These are phyloP conservation scores for Lathronympha strigana DNA, from an alignment of 2,888 invertebrate species.

Conservation along the genomic window DNA sequence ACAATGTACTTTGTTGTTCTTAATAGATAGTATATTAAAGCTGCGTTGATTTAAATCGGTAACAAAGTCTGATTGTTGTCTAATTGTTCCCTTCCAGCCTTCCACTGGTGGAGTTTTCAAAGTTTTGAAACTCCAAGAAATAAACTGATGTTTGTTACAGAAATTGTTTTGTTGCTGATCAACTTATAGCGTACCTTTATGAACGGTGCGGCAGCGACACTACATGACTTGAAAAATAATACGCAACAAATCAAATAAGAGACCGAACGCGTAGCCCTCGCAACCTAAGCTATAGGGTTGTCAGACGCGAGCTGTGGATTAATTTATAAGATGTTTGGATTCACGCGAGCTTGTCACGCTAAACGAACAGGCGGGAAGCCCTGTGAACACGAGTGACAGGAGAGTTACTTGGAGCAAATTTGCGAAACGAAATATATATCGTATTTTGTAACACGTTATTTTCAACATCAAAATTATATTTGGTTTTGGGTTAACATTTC, in stretches of 20 bases:
- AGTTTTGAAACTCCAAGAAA: constrained; percentile 31
- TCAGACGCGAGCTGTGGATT: constrained; percentile 40
- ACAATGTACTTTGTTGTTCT: not conserved
- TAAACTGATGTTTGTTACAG: constrained; percentile 31
- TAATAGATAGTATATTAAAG: not conserved
- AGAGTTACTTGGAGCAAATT: constrained; percentile 35
- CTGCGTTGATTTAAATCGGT: not conserved
- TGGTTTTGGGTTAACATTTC: constrained; percentile 14
- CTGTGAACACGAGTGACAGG: constrained; percentile 35
- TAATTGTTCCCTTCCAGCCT: constrained; percentile 30
- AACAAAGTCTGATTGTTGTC: constrained; percentile 27
- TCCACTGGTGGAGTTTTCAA: constrained; percentile 25
- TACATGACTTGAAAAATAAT: constrained; percentile 31
- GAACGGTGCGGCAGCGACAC: constrained; percentile 23
- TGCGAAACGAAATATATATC: constrained; percentile 22
- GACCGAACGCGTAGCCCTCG: constrained; percentile 24
- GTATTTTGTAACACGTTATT: constrained; percentile 13
- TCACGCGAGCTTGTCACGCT: constrained; percentile 40
- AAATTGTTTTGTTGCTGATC: constrained; percentile 28
- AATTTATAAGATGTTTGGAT: constrained; percentile 40
- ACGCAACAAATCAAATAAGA: constrained; percentile 38
- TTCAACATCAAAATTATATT: constrained; percentile 1
- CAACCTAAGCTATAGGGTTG: constrained; percentile 33
- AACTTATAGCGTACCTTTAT: constrained; percentile 19
- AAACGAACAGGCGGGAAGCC: constrained; percentile 34